A percentile compares a stretch with the other conserved stretches of the same genome.
Evolutionary conservation across 2,888 invertebrate species (phyloP).

Genomic region (Trichopria drosophilae): DNA sequence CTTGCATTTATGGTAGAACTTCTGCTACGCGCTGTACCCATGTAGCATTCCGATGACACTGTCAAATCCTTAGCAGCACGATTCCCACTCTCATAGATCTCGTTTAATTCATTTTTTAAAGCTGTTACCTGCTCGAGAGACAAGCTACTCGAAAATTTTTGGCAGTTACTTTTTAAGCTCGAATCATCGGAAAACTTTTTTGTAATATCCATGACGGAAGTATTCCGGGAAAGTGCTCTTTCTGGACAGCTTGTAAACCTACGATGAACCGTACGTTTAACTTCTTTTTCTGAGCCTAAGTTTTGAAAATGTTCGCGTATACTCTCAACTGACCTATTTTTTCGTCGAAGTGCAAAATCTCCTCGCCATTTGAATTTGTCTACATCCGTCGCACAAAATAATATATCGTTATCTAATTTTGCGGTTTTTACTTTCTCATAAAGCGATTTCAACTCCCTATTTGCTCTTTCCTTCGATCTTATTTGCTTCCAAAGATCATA

Average conservation of each 20-base stretch:
- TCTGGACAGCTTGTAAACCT: no score
- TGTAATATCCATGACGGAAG: constrained; percentile 72
- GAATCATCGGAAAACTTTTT: constrained; percentile 59
- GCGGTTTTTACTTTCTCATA: constrained; percentile 76
- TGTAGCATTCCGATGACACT: no score
- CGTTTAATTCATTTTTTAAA: constrained; percentile 76
- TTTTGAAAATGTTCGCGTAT: constrained; percentile 76
- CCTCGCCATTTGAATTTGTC: constrained; percentile 77
- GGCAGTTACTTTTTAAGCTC: constrained; percentile 78
- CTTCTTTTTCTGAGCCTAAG: constrained; percentile 63
- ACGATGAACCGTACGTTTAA: no score
- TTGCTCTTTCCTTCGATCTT: constrained; percentile 76
- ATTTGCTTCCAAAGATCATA: constrained; percentile 86
- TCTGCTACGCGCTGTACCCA: constrained; percentile 43
- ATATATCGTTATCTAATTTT: constrained; percentile 80
- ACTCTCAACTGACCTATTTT: constrained; percentile 87
- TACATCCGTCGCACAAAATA: constrained; percentile 76
- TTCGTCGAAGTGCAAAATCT: constrained; percentile 73
- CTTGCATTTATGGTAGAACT: constrained; percentile 42
- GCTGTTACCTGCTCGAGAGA: constrained; percentile 82
- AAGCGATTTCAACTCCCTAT: constrained; percentile 77
- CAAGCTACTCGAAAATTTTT: constrained; percentile 79
- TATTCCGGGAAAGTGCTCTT: constrained; percentile 84
- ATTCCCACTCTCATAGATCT: constrained; percentile 78
- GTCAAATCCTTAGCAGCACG: no score